Evolutionary conservation across 2,797 vertebrate species (phyloP).

Genomic region (Spinus pinus): DNA sequence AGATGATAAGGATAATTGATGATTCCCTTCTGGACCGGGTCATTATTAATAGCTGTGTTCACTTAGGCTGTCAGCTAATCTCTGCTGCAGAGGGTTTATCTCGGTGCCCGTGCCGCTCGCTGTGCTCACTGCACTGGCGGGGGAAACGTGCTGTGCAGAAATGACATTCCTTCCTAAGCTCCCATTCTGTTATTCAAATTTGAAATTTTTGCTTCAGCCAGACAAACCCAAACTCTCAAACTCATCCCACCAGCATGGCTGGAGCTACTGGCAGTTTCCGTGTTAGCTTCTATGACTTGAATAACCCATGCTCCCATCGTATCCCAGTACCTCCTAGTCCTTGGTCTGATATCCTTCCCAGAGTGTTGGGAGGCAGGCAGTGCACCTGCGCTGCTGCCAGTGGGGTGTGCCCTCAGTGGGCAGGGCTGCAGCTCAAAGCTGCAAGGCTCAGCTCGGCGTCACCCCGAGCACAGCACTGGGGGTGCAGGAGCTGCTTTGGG

Average conservation of each 20-base stretch:
- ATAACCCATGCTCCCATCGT: rapidly evolving
- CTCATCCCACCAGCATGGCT: rapidly evolving
- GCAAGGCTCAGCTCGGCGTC: rapidly evolving
- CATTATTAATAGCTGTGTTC: conserved; percentile 30
- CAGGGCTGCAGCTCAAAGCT: not conserved
- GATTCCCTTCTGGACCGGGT: not conserved
- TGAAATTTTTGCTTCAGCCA: not conserved
- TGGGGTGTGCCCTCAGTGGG: rapidly evolving
- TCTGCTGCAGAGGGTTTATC: not conserved
- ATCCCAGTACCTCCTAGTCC: not conserved
- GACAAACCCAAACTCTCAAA: not conserved
- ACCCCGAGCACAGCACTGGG: rapidly evolving
- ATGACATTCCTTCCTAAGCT: not conserved
- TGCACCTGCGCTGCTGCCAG: rapidly evolving
- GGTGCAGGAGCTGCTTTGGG: not conserved
- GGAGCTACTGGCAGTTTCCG: rapidly evolving
- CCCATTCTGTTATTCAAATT: not conserved
- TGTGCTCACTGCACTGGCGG: not conserved
- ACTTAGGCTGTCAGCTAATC: conserved; percentile 14
- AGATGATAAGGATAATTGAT: conserved; percentile 19
- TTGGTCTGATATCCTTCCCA: rapidly evolving
- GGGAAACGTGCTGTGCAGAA: not conserved
- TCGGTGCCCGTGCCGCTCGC: not conserved
- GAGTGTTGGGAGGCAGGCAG: rapidly evolving
- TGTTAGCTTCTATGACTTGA: not conserved